Evolutionary conservation across 2,888 invertebrate species (phyloP), one percentile per base, ranked within the genome.

Genomic region (Hofmannophila pseudospretella): DNA sequence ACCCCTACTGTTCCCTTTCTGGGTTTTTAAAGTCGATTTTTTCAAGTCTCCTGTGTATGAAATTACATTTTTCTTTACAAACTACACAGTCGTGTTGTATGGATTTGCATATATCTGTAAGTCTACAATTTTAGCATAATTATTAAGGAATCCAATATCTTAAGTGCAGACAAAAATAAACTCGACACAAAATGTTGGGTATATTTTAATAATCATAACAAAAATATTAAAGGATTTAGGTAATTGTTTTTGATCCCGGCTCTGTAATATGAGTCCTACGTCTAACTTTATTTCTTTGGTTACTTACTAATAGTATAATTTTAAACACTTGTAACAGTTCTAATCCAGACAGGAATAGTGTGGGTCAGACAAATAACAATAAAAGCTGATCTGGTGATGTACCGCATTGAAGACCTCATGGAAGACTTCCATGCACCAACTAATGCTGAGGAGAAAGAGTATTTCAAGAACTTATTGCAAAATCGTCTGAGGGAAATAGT

Each of bases 291-390:
- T n/a, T n/a, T n/a, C n/a, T n/a, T n/a, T n/a, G n/a, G n/a, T n/a
- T n/a, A n/a, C n/a, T n/a, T n/a, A n/a, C n/a, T n/a, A n/a, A n/a
- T n/a, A n/a, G n/a, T n/a, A n/a, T n/a, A n/a, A n/a, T n/a, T n/a
- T n/a, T n/a, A n/a, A n/a, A n/a, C n/a, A n/a, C n/a, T n/a, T n/a
- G n/a, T n/a, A n/a, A n/a, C 53, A 81, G 81, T 76, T 53, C 69
- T 68, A 60, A 42, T 71, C 13, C 65, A 68, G 52, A 71, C 71
- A 7, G 66, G 76, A 58, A 55, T 80, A 44, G 51, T 78, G 8
- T 80, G 79, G 80, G 55, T 77, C 8, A 56, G 75, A 20, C 65
- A 78, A 34, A 74, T 81, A 44, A 50, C 54, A 7, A 53, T 66
- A 8, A 77, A 75, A 59, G 67, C 67, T 3, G 77, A 80, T 41